A percentile compares a stretch with the other conserved stretches of the same genome.
phyloP scores from a whole-genome alignment of 2,113 vertebrate genomes.

The Illadopsis cleaveri region DNA sequence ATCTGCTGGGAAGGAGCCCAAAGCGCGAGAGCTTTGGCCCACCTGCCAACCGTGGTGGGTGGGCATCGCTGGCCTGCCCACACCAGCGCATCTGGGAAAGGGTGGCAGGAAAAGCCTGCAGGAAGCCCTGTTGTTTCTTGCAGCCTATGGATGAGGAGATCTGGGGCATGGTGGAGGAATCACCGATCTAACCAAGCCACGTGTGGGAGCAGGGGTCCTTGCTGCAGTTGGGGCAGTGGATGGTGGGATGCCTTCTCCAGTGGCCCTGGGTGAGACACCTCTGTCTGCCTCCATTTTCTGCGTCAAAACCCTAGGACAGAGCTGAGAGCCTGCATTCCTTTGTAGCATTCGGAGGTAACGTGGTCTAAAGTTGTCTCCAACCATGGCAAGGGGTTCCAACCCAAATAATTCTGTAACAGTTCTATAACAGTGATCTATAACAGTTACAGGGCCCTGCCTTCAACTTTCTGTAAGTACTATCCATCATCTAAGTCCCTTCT shows the following conservation, averaged over 20 bases:
- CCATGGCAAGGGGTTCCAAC: not conserved
- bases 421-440: not conserved
- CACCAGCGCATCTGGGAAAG: rapidly evolving
- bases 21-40: rapidly evolving
- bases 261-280: not conserved
- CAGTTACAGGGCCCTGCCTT: not conserved
- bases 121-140: not conserved
- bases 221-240: not conserved
- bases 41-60: not conserved
- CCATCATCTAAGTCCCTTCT: not conserved
- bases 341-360: not conserved
- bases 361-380: too few relatives aligned
- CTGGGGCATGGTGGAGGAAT: not conserved
- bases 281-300: not conserved
- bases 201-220: not conserved
- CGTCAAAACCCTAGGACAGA: not conserved
- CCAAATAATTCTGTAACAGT: not conserved
- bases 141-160: not conserved
- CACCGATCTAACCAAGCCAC: rapidly evolving
- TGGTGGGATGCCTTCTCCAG: not conserved
- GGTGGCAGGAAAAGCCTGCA: too few relatives aligned
- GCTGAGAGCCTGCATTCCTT: rapidly evolving
- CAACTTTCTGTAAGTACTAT: not conserved
- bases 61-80: not conserved
- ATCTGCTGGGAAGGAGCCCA: not conserved